These are phyloP conservation scores for Odontocolon sp. DNA, from an alignment of 2,888 invertebrate genomes.

Conservation along the genomic window DNA sequence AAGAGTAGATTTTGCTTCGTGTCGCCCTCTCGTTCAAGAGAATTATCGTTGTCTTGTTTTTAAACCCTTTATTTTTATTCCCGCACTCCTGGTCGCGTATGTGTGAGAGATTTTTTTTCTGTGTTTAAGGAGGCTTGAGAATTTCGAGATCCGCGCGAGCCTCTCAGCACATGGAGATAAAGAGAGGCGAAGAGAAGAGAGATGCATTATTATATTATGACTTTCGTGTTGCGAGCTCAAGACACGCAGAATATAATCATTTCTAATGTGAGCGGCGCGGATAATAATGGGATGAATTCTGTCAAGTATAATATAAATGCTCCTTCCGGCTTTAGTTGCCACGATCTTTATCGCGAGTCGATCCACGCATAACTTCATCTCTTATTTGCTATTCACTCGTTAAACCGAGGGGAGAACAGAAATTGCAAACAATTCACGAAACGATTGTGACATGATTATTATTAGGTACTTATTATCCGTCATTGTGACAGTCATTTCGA, in stretches of 20 bases:
- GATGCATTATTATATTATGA: neutral
- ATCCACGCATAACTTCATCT: neutral
- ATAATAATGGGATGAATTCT: neutral
- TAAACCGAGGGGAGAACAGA: neutral
- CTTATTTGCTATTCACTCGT: neutral
- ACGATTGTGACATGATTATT: neutral
- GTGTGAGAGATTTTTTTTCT: too few relatives aligned
- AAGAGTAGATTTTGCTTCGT: neutral
- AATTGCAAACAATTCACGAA: neutral
- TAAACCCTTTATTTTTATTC: neutral
- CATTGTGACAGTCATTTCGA: neutral
- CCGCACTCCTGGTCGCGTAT: neutral
- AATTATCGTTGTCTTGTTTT: neutral
- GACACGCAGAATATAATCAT: neutral
- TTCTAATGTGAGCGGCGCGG: neutral
- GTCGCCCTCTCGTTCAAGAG: neutral
- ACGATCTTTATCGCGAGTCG: neutral
- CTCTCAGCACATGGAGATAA: neutral
- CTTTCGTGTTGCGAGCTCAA: neutral
- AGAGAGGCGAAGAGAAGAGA: neutral
- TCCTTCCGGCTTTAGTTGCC: neutral
- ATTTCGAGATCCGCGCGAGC: neutral
- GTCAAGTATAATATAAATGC: neutral
- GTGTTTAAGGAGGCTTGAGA: neutral
- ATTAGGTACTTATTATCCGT: conserved; percentile 12